These are phyloP conservation scores for Telenomus remus DNA, from an alignment of 1,140 invertebrate genomes.

Conservation along the genomic window DNA sequence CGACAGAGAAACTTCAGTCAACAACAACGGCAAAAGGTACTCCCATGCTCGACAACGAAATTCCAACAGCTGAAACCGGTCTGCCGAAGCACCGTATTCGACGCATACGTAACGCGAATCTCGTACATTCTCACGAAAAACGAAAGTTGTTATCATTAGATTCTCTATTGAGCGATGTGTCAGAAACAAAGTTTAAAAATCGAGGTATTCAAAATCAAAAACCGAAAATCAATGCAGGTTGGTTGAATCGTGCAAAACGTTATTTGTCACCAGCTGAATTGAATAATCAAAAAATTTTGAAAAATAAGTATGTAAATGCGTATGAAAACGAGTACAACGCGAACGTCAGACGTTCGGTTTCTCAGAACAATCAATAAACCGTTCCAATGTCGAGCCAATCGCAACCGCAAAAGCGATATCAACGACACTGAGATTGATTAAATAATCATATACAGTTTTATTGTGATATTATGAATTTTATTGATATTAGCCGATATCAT, in stretches of 20 bases:
- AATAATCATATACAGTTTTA: constrained; percentile 67
- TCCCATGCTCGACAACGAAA: constrained; percentile 65
- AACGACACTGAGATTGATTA: constrained; percentile 66
- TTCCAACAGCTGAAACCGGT: constrained; percentile 64
- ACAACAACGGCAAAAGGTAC: constrained; percentile 35
- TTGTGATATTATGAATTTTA: constrained; percentile 75
- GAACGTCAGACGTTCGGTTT: constrained; percentile 71
- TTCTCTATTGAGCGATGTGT: constrained; percentile 41
- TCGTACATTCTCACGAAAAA: constrained; percentile 59
- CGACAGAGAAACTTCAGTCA: constrained; percentile 22
- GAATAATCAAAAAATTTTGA: constrained; percentile 73
- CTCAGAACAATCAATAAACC: constrained; percentile 61
- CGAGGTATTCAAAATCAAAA: constrained; percentile 54
- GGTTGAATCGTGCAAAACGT: constrained; percentile 68
- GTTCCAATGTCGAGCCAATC: constrained; percentile 55
- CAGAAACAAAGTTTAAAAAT: constrained; percentile 18
- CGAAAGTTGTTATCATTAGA: constrained; percentile 66
- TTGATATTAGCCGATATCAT: constrained; percentile 73
- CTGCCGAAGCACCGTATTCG: constrained; percentile 70
- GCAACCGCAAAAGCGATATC: constrained; percentile 60
- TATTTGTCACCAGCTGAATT: constrained; percentile 66
- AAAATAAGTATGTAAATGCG: constrained; percentile 71
- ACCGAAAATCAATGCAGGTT: constrained; percentile 59
- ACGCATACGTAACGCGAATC: constrained; percentile 68
- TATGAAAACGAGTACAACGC: constrained; percentile 72